Conservation (phyloP, 1,140 invertebrate species). For the Olivierus martensii region DNA sequence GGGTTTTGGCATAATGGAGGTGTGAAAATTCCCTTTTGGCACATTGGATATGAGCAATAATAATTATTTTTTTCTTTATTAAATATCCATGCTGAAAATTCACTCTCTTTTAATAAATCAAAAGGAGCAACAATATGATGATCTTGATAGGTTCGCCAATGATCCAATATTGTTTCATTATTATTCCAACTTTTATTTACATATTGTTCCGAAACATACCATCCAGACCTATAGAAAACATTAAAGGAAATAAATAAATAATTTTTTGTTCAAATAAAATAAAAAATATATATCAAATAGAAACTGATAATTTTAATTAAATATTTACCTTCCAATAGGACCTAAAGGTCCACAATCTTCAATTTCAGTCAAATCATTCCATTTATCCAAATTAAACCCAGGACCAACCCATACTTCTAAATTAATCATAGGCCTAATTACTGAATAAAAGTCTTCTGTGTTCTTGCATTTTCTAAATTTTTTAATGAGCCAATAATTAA, state of each 20-base stretch:
- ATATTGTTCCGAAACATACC: conserved; percentile 43
- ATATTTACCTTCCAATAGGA: conserved; percentile 37
- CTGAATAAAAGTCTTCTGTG: too few relatives aligned
- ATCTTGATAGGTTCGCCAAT: conserved; percentile 38
- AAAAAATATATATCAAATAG: too few relatives aligned
- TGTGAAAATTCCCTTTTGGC: conserved; percentile 39
- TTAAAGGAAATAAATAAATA: too few relatives aligned
- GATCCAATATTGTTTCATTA: conserved; percentile 26
- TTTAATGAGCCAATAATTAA: too few relatives aligned
- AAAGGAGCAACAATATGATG: conserved; percentile 31
- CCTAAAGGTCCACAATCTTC: conserved; percentile 45
- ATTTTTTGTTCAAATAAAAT: too few relatives aligned
- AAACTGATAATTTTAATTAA: too few relatives aligned
- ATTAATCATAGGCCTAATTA: conserved; percentile 41
- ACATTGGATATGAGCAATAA: too few relatives aligned
- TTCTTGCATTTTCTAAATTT: neutral
- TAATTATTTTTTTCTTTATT: conserved; percentile 25
- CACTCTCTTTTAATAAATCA: conserved; percentile 26
- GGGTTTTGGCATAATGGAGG: conserved; percentile 36
- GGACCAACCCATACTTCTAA: conserved; percentile 52
- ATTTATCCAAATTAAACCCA: conserved; percentile 36
- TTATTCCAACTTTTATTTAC: conserved; percentile 22
- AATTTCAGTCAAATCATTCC: conserved; percentile 31
- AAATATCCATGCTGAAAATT: neutral
- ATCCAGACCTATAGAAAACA: conserved; percentile 42